These are phyloP conservation scores for Melanogrammus aeglefinus DNA, from an alignment of 2,797 vertebrate genomes.

Conservation along the genomic window DNA sequence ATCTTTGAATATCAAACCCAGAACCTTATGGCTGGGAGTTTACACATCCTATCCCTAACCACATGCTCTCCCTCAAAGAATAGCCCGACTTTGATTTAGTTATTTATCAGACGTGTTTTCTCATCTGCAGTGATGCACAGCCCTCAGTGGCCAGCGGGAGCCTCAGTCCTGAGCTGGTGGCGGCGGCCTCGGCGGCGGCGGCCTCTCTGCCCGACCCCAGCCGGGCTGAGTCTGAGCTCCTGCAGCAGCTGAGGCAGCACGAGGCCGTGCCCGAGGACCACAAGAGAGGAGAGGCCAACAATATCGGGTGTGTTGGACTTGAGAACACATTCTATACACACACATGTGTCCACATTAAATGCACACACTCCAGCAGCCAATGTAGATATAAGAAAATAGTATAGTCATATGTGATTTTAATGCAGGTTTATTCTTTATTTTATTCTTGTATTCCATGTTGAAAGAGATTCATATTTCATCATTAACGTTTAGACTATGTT, in stretches of 20 bases:
- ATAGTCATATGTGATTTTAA: no score
- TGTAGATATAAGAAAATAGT: no score
- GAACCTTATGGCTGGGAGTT: not conserved
- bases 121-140: not conserved
- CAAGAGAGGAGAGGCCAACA: constrained; percentile 55
- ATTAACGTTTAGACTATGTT: not conserved
- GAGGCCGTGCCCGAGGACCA: constrained; percentile 74
- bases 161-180: constrained; percentile 76
- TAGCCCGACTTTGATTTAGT: not conserved
- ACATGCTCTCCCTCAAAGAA: not conserved
- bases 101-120: not conserved
- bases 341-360: not conserved
- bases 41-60: not conserved
- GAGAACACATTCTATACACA: not conserved
- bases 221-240: constrained; percentile 82
- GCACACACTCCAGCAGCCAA: no score
- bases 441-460: not conserved
- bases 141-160: constrained; percentile 42
- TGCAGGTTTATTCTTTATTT: no score
- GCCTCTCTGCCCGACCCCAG: constrained; percentile 76
- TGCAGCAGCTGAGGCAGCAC: constrained; percentile 79
- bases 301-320: constrained; percentile 74
- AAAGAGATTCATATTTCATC: not conserved
- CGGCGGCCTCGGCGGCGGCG: constrained; percentile 83
- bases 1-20: no score